phyloP scores from a whole-genome alignment of 2,113 vertebrate genomes.

The Lynx canadensis region DNA sequence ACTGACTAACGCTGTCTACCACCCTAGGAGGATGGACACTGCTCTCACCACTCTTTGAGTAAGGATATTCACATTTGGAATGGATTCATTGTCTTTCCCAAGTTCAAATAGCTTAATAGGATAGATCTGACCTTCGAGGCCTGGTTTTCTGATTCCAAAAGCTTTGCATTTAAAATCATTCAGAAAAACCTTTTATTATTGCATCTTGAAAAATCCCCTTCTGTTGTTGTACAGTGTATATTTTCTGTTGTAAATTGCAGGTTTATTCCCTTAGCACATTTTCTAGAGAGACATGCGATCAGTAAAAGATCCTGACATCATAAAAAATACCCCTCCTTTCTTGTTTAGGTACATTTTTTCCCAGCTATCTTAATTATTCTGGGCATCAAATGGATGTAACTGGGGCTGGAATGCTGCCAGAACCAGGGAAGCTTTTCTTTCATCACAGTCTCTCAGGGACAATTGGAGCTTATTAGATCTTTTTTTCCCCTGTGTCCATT shows the following conservation, averaged over 20 bases:
- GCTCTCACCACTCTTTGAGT: too few species aligned
- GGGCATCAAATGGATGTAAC: not conserved
- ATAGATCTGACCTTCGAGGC: not conserved
- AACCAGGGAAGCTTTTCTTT: not conserved
- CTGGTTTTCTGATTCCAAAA: not conserved
- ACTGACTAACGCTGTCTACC: not conserved
- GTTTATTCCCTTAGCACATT: not conserved
- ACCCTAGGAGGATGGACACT: not conserved
- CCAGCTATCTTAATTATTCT: not conserved
- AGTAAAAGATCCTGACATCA: not conserved
- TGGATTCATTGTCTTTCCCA: not conserved
- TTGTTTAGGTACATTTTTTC: not conserved
- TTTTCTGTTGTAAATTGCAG: not conserved
- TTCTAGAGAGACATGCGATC: not conserved
- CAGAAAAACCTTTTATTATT: not conserved
- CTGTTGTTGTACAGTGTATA: not conserved
- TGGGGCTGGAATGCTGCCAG: not conserved
- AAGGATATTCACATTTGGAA: not conserved
- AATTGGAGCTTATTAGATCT: not conserved
- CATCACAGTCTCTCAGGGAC: not conserved
- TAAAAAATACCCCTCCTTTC: not conserved
- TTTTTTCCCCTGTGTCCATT: not conserved
- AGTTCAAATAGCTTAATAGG: not conserved
- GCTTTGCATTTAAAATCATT: not conserved
- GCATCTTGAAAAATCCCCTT: not conserved